Conservation (phyloP, 2,888 invertebrate genomes). For the Sarcophaga carnaria region DNA sequence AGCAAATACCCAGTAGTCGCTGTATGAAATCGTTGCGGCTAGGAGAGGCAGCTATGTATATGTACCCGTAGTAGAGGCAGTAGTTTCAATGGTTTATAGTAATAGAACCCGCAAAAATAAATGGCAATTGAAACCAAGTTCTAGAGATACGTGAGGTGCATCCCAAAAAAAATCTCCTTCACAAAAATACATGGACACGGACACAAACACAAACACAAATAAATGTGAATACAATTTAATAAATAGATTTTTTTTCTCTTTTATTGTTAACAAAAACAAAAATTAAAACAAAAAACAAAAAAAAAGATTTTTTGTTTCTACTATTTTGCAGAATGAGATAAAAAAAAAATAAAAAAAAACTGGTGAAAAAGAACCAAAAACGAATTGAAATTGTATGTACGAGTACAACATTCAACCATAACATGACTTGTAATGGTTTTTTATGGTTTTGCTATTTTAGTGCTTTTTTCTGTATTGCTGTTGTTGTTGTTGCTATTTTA, state of each 20-base stretch:
- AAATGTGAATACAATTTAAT: conserved; percentile 64
- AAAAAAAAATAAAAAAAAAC: conserved; percentile 7
- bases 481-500: conserved; percentile 2
- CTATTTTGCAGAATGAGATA: conserved; percentile 43
- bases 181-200: conserved; percentile 35
- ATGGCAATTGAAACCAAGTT: conserved; percentile 70
- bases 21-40: conserved; percentile 37
- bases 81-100: conserved; percentile 59
- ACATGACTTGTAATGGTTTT: conserved; percentile 61
- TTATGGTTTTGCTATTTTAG: conserved; percentile 34
- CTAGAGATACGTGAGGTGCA: conserved; percentile 67
- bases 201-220: conserved; percentile 60
- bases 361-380: conserved; percentile 4
- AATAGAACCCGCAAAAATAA: conserved; percentile 69
- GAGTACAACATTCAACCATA: conserved; percentile 22
- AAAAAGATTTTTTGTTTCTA: conserved; percentile 26
- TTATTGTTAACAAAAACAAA: conserved; percentile 13
- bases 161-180: conserved; percentile 37
- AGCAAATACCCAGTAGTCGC: conserved; percentile 53
- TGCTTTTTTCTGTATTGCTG: background rate
- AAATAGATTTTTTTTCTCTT: conserved; percentile 60
- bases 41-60: background rate
- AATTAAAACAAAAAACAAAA: background rate
- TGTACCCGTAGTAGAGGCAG: conserved; percentile 28
- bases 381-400: conserved; percentile 31